A percentile compares a stretch with the other conserved stretches of the same genome.
Conservation (phyloP, 2,888 invertebrate species). For the Noctua janthina region DNA sequence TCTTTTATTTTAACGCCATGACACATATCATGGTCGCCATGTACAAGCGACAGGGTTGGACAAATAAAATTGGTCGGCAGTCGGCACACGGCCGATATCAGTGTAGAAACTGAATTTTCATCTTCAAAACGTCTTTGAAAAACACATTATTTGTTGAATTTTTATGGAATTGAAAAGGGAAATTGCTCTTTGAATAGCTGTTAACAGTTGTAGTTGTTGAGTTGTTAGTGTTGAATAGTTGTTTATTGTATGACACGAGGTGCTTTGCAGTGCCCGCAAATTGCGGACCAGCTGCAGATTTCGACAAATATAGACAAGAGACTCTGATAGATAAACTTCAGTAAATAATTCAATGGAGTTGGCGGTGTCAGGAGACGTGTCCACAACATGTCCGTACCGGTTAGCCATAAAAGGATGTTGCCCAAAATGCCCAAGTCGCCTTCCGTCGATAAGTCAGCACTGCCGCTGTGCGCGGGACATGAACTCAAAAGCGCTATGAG, state of each 20-base stretch:
- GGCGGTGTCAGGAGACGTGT: background rate
- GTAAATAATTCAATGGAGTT: background rate
- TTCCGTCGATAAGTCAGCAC: slow-evolving; percentile 13
- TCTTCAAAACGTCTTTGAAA: background rate
- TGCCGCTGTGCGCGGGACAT: slow-evolving; percentile 62
- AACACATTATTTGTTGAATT: background rate
- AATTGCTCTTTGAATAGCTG: background rate
- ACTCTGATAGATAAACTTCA: background rate
- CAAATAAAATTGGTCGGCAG: background rate
- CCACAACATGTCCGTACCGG: background rate
- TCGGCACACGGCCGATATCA: background rate
- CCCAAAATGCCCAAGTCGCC: slow-evolving; percentile 22
- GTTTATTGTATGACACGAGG: background rate
- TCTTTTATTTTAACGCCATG: background rate
- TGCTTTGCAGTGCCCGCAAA: background rate
- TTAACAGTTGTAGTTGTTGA: no score
- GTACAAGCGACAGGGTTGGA: background rate
- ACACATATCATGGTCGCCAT: background rate
- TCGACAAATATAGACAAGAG: background rate
- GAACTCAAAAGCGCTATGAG: slow-evolving; percentile 78
- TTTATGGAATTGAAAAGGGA: background rate
- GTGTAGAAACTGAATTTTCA: background rate
- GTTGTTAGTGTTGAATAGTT: no score
- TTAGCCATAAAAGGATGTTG: background rate
- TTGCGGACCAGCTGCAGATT: background rate